Base-by-base conservation (phyloP, 2,888 invertebrate genomes). In the Melanchra persicariae region DNA sequence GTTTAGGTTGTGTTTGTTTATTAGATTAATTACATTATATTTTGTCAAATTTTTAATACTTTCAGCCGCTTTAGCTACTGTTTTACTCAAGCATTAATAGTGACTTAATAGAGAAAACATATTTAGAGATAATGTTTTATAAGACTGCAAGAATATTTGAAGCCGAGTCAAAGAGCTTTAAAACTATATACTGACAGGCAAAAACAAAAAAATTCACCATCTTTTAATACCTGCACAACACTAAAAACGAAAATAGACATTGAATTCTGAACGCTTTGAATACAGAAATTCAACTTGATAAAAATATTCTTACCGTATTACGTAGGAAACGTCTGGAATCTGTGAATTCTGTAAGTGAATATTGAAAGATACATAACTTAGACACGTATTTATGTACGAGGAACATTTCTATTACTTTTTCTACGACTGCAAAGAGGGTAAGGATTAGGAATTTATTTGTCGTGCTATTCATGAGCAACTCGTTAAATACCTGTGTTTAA, bases 301-400 rank as follows among this genome's bases (percentile, higher is more conserved):
- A 82, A 82, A 82, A 82, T 82, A 80, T 82, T 77, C 77, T 74
- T 82, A 70, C 71, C 82, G 61, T 82, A 79, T 82, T 75, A 79
- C 67, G 73, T 19, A 43, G 72, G 80, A 74, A 77, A 77, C 80
- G 82, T 82, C 77, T 82, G 61, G 80, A 79, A 82, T 79, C 74
- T 62, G 77, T 82, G 77, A 82, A 82, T 82, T 70, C 70, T 70
- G 72, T 64, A 69, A 82, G 67, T 72, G 82, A 82, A 82, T 82
- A 82, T 82, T 82, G 82, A 77, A 74, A 72, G 65, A 75, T 79
- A 70, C 62, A 73, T 79, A 75, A 73, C 71, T 78, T 51, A 57
- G 69, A 59, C 58, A 75, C 54, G 71, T 75, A 64, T 77, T 67
- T 74, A 70, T 63, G 68, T 70, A 60, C 62, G 34, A 55, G 47